Conservation (phyloP, 2,888 invertebrate species). For the Coenonympha glycerion region DNA sequence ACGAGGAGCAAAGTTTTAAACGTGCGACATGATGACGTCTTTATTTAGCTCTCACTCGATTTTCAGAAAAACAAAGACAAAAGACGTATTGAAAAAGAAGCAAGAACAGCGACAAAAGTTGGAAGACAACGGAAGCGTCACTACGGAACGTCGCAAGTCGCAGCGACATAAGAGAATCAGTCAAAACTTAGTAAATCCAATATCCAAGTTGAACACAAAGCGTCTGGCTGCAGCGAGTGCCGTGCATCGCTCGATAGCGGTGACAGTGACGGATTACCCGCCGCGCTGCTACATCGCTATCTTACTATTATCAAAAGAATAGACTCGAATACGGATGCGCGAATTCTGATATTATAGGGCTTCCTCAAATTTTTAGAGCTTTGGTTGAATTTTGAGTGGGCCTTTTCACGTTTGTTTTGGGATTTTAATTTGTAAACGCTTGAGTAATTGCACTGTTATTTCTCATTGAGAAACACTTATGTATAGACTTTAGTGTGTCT, state of each 20-base stretch:
- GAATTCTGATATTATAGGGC: no score
- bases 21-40: no score
- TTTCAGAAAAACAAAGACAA: no score
- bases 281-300: slow-evolving; percentile 33
- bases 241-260: slow-evolving; percentile 69
- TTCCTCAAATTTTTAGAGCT: neutral
- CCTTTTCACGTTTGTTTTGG: neutral
- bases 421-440: no score
- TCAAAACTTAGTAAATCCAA: slow-evolving; percentile 68
- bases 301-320: slow-evolving; percentile 32
- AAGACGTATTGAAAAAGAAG: neutral
- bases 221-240: slow-evolving; percentile 43
- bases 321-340: slow-evolving; percentile 24
- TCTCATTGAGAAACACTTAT: no score
- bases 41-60: no score
- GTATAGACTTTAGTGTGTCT: no score
- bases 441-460: no score
- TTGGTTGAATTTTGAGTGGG: neutral
- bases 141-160: slow-evolving; percentile 5
- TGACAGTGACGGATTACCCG: slow-evolving; percentile 68
- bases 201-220: slow-evolving; percentile 63
- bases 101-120: neutral
- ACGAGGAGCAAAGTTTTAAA: no score
- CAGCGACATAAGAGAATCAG: slow-evolving; percentile 42
- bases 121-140: slow-evolving; percentile 1